Evolutionary conservation across 23 tunicate species (phyloP), one percentile per base, ranked within the genome.

Genomic region (Phallusia fumigata): DNA sequence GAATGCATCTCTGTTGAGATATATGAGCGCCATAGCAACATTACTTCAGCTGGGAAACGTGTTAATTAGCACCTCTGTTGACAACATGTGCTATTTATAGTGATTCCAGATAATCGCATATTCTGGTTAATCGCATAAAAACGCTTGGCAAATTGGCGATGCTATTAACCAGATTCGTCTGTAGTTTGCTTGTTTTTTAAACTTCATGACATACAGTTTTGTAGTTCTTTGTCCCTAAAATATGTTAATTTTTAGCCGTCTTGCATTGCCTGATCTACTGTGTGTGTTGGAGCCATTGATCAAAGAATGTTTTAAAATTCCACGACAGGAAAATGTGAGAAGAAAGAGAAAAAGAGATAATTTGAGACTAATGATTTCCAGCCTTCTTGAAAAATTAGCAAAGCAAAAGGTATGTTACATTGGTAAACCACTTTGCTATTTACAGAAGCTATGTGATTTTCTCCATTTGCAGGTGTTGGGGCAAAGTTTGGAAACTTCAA

Each of bases 291-390:
- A 64, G 51, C 80, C 90, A 52, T 87, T 86, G 33, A 78, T 94
- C 31, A 79, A 80, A 32, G 98, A 94, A 24, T 90, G 83, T 74
- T 77, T 79, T 69, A 91, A 94, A 74, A 12, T 84, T 15, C 85
- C 79, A 31, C 81, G 88, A 33, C 98, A 89, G 78, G 98, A 94
- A 47, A 94, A 94, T 84, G 75, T 88, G 50, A 80, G 98, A n/a
- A 77, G 93, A 31, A 89, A 79, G 64, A 65, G 88, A 47, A 94
- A 94, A 74, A 82, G 98, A 44, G 98, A 94, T 32, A 76, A 65
- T 47, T 78, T 86, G 12, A 64, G 94, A 22, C 65, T 86, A 32
- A 72, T 94, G 81, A 53, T 94, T 24, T 77, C 88, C 19, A 52
- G 85, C 33, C 65, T 94, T 31, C 73, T 94, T 69, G 85, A 92